Percentiles rank a stretch among this genome's conserved stretches.
Evolutionary conservation across 2,888 invertebrate species (phyloP).

Genomic region (Tenthredo scrophulariae): DNA sequence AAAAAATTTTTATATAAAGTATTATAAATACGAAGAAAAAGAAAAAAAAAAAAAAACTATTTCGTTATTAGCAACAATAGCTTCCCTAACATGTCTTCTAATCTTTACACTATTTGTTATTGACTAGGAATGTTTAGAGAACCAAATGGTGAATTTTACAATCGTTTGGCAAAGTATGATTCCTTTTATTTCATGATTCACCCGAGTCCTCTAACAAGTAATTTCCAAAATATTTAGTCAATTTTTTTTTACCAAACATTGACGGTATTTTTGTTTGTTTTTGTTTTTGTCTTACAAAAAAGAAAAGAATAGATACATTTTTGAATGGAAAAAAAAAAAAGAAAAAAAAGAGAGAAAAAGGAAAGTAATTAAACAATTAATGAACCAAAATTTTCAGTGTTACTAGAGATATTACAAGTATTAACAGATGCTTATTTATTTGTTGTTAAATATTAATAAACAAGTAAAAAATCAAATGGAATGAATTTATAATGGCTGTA

Average conservation of each 20-base stretch:
- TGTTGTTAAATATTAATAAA: constrained; percentile 75
- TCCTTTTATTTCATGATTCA: constrained; percentile 41
- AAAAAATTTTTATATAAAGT: constrained; percentile 58
- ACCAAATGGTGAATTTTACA: constrained; percentile 51
- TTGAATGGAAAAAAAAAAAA: constrained; percentile 2
- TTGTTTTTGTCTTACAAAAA: neutral
- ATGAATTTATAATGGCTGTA: constrained; percentile 73
- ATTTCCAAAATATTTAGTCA: neutral
- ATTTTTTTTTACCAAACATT: constrained; percentile 33
- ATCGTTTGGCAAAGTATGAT: constrained; percentile 29
- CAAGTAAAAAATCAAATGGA: constrained; percentile 70
- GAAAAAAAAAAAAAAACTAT: constrained; percentile 59
- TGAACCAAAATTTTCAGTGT: constrained; percentile 70
- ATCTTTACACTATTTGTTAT: constrained; percentile 68
- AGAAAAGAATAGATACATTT: constrained; percentile 10
- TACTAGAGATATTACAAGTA: constrained; percentile 73
- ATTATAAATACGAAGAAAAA: constrained; percentile 51
- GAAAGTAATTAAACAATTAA: constrained; percentile 59
- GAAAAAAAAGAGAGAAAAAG: constrained; percentile 39
- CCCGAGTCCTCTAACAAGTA: neutral
- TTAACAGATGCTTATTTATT: constrained; percentile 76
- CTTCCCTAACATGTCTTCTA: constrained; percentile 74
- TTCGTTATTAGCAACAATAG: constrained; percentile 66
- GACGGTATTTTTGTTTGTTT: neutral
- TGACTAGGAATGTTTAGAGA: constrained; percentile 70